These are phyloP conservation scores for Lucinisca nassula DNA, from an alignment of 2,888 invertebrate species.

Conservation along the genomic window DNA sequence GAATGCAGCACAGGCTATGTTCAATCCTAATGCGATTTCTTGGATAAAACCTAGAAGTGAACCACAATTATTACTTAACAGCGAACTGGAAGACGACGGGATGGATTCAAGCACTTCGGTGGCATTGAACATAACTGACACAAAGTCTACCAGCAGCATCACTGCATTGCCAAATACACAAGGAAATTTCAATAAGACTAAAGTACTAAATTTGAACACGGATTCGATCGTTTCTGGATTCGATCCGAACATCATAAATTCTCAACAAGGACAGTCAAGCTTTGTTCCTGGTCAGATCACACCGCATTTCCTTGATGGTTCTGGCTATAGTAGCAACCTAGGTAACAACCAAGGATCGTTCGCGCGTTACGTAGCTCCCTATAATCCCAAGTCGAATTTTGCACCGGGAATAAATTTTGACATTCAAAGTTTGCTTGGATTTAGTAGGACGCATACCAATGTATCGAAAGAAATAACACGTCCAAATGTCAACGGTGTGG, in stretches of 20 bases:
- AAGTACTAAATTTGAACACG: not conserved
- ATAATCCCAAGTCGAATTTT: not conserved
- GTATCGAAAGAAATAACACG: not conserved
- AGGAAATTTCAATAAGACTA: not conserved
- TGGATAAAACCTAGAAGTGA: constrained; percentile 42
- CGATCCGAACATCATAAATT: constrained; percentile 50
- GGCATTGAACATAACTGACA: not conserved
- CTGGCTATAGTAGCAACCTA: not conserved
- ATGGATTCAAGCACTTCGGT: not conserved
- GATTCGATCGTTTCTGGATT: constrained; percentile 25
- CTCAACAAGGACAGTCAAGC: constrained; percentile 45
- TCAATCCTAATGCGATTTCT: constrained; percentile 53
- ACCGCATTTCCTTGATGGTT: not conserved
- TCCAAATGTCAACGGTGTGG: not conserved
- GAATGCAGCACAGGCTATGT: constrained; percentile 49
- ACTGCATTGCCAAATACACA: not conserved
- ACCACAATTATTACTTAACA: not conserved
- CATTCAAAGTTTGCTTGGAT: not conserved
- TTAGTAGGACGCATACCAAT: not conserved
- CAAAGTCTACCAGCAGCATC: not conserved
- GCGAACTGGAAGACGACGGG: not conserved
- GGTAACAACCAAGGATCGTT: not conserved
- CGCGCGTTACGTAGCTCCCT: not conserved
- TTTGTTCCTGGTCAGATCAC: constrained; percentile 51
- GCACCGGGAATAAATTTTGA: not conserved